Evolutionary conservation across 2,888 invertebrate genomes (phyloP).

Genomic region (Galerucella calmariensis): DNA sequence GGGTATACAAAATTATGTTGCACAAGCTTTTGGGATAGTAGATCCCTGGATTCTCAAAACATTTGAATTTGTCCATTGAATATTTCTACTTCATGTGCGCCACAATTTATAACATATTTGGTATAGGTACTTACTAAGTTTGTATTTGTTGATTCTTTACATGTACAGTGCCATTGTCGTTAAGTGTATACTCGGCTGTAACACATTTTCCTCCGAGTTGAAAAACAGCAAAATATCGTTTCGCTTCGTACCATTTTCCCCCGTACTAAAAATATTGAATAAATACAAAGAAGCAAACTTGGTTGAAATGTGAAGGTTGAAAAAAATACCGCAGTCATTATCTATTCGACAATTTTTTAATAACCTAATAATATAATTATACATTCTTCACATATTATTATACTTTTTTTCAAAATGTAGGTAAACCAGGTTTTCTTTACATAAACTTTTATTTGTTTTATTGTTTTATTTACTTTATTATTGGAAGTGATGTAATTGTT

Average conservation of each 20-base stretch:
- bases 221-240: conserved; percentile 81
- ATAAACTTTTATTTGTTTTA: neutral
- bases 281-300: neutral
- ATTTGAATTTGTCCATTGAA: too few species aligned
- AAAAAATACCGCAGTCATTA: neutral
- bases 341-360: too few species aligned
- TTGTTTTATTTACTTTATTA: neutral
- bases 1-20: too few species aligned
- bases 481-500: neutral
- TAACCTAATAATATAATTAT: too few species aligned
- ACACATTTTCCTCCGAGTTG: conserved; percentile 81
- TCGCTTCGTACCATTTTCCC: conserved; percentile 83
- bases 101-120: too few species aligned
- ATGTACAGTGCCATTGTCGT: conserved; percentile 63
- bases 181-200: conserved; percentile 72
- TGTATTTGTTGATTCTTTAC: conserved; percentile 65
- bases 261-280: conserved; percentile 57
- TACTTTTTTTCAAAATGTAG: too few species aligned
- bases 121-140: conserved; percentile 59
- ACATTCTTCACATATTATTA: too few species aligned
- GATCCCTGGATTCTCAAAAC: too few species aligned
- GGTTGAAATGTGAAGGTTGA: neutral
- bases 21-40: too few species aligned
- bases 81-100: too few species aligned
- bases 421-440: too few species aligned